These are phyloP conservation scores for Hesperia comma DNA, from an alignment of 2,888 invertebrate genomes.

Conservation along the genomic window DNA sequence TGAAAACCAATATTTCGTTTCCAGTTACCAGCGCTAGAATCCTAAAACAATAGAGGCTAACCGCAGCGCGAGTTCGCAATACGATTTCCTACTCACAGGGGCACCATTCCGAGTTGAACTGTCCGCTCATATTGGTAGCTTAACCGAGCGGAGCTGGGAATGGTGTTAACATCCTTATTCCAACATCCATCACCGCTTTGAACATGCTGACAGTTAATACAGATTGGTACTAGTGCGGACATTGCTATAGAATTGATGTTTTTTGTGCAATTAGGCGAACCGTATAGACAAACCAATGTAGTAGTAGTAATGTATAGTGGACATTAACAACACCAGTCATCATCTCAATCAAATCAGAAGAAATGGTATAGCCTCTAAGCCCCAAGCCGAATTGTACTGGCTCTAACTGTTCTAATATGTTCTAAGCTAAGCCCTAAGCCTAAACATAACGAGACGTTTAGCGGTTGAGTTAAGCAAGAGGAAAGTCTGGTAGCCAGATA, in stretches of 20 bases:
- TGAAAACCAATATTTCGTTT: neutral
- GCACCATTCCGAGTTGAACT: conserved; percentile 38
- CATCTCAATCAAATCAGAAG: too few relatives aligned
- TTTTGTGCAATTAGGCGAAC: too few relatives aligned
- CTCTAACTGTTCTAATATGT: too few relatives aligned
- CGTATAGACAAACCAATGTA: too few relatives aligned
- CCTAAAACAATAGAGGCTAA: neutral
- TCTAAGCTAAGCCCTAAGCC: too few relatives aligned
- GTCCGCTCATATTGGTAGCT: conserved; percentile 7
- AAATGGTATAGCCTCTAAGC: too few relatives aligned
- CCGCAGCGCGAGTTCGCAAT: conserved; percentile 50
- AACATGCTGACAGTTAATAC: neutral
- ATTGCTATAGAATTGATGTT: neutral
- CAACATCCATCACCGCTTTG: neutral
- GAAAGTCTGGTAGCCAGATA: too few relatives aligned
- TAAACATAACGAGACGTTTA: too few relatives aligned
- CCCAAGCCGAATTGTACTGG: too few relatives aligned
- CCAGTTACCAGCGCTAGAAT: neutral
- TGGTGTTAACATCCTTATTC: neutral
- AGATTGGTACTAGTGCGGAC: neutral
- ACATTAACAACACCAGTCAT: too few relatives aligned
- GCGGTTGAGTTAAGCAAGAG: too few relatives aligned
- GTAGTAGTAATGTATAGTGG: too few relatives aligned
- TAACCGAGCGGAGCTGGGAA: conserved; percentile 1
- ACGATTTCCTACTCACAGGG: conserved; percentile 53